A percentile compares a stretch with the other conserved stretches of the same genome.
These are phyloP conservation scores for Clarias macrocephalus DNA, from an alignment of 2,113 vertebrate genomes.

Conservation along the genomic window DNA sequence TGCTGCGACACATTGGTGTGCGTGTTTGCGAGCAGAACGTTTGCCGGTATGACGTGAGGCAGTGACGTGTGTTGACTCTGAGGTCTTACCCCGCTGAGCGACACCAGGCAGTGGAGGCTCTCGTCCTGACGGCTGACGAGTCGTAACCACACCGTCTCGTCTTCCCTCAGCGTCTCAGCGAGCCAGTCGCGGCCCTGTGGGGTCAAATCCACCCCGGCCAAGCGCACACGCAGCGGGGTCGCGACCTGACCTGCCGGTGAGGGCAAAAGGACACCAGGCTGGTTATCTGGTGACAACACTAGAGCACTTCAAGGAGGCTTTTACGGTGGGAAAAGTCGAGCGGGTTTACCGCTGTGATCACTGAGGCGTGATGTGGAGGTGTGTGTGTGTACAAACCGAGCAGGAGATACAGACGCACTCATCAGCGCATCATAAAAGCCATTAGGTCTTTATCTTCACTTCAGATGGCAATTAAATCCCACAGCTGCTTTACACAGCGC, in stretches of 20 bases:
- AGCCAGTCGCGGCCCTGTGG: conserved; percentile 77
- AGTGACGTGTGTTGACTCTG: neutral
- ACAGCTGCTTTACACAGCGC: neutral
- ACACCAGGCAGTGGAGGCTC: conserved; percentile 82
- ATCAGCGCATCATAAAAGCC: neutral
- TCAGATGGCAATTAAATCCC: neutral
- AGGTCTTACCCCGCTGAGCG: conserved; percentile 77
- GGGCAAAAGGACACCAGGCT: neutral
- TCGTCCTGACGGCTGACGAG: conserved; percentile 81
- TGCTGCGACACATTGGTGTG: neutral
- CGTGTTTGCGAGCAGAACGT: neutral
- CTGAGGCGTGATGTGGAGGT: neutral
- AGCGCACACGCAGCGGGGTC: conserved; percentile 74
- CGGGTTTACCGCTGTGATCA: neutral
- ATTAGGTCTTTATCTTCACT: neutral
- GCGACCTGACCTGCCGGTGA: conserved; percentile 65
- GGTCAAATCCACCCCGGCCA: conserved; percentile 88
- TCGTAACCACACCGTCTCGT: conserved; percentile 84
- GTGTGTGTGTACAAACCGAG: too few relatives aligned
- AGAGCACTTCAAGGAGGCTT: conserved; percentile 33
- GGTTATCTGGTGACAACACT: conserved; percentile 2
- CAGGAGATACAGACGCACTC: neutral
- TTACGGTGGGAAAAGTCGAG: conserved; percentile 25
- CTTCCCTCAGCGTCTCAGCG: conserved; percentile 70
- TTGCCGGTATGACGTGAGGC: conserved; percentile 2